Conservation (phyloP, 1,140 invertebrate species). For the Drosophila jambulina region DNA sequence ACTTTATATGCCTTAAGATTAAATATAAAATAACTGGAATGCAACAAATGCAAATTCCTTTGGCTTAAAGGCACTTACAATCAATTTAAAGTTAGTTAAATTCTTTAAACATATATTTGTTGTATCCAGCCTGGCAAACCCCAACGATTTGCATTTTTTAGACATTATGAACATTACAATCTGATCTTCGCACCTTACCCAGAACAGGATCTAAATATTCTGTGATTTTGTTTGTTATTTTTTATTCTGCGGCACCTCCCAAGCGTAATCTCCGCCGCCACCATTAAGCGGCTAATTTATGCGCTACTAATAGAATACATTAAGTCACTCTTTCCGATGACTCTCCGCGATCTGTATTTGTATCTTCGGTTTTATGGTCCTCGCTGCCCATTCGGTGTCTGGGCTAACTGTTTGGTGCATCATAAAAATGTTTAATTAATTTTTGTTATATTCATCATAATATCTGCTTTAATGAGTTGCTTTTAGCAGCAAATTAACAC, state of each 20-base stretch:
- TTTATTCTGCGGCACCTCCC: constrained; percentile 25
- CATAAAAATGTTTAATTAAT: constrained; percentile 63
- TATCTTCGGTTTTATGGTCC: constrained; percentile 42
- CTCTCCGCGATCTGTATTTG: constrained; percentile 26
- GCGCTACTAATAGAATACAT: constrained; percentile 42
- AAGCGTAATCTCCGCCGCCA: constrained; percentile 25
- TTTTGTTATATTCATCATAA: constrained; percentile 54
- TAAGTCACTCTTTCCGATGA: constrained; percentile 41
- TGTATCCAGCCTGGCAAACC: background rate
- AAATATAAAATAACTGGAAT: background rate
- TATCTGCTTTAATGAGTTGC: constrained; percentile 47
- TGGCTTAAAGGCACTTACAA: background rate
- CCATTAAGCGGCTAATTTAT: constrained; percentile 50
- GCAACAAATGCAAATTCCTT: background rate
- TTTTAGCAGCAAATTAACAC: constrained; percentile 54
- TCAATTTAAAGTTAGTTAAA: constrained; percentile 15
- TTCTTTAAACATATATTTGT: background rate
- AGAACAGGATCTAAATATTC: constrained; percentile 46
- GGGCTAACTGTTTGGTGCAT: constrained; percentile 52
- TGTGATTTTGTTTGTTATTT: background rate
- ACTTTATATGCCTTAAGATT: background rate
- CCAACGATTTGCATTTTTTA: constrained; percentile 16
- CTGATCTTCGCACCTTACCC: constrained; percentile 7
- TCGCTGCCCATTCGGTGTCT: constrained; percentile 8
- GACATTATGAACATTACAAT: constrained; percentile 24